Percentiles rank a stretch among this genome's conserved stretches.
phyloP scores from a whole-genome alignment of 2,888 invertebrate genomes.

The Malacosoma neustria region DNA sequence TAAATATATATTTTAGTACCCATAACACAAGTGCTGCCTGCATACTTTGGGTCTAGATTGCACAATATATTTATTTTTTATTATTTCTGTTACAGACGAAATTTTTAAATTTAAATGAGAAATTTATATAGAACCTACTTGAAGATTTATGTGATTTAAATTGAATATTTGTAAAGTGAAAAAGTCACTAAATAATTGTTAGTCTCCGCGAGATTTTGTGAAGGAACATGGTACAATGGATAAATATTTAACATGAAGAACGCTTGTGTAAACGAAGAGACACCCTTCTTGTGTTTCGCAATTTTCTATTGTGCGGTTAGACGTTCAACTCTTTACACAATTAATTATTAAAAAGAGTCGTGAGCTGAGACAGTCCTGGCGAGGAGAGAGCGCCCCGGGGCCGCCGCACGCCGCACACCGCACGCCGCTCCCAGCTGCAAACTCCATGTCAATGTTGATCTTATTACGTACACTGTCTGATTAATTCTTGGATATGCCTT shows the following conservation, averaged over 20 bases:
- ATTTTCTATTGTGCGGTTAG: constrained; percentile 29
- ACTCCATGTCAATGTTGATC: constrained; percentile 50
- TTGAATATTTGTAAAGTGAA: background rate
- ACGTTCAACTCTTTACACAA: constrained; percentile 60
- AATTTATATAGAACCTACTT: no score
- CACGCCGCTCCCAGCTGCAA: constrained; percentile 24
- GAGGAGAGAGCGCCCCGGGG: constrained; percentile 12
- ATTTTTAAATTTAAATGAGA: no score
- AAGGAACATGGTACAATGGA: constrained; percentile 2
- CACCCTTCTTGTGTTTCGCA: constrained; percentile 30
- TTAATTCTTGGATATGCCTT: constrained; percentile 29
- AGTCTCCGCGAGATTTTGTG: background rate
- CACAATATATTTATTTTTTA: no score
- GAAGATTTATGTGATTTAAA: background rate
- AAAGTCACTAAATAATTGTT: background rate
- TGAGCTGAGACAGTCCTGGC: constrained; percentile 43
- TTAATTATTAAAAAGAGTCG: constrained; percentile 59
- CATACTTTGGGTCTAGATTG: no score
- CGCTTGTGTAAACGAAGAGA: constrained; percentile 39
- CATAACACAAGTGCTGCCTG: no score
- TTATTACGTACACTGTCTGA: constrained; percentile 42
- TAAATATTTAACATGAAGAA: constrained; percentile 38
- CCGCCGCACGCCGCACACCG: constrained; percentile 16
- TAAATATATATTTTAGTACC: no score
- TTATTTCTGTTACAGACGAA: no score